Base-by-base conservation (phyloP, 2,888 invertebrate genomes). In the Troides aeacus region DNA sequence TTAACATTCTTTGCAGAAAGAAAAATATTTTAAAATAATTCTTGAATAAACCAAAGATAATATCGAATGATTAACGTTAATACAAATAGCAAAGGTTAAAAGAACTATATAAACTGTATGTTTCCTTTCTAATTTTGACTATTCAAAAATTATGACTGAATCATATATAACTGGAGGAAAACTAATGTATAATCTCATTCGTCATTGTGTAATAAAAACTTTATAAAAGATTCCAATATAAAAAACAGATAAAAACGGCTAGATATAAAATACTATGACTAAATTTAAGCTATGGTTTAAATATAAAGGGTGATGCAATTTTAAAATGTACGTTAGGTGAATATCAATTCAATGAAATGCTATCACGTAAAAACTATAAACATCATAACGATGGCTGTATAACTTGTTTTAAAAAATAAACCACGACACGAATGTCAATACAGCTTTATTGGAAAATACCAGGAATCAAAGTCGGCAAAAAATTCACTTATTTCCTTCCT, bases 341-440 rank as follows among this genome's bases (percentile, higher is more conserved):
- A 70, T 66, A 36, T 58, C 30, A 66, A 66, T 61, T 21, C n/a
- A 57, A 12, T 8, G 23, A 18, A 18, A 59, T 60, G 18, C 63
- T 4, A 23, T 23, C 60, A 70, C 66, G 63, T 66, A 57, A 63
- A 63, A 62, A 63, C 66, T 66, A 66, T 70, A 70, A 70, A 70
- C 59, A 21, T 17, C 46, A 58, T 60, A 66, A 66, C 66, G 58
- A 66, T 63, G 42, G 39, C 12, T 50, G 4, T 17, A n/a, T 53
- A 59, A 42, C 36, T 62, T 57, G 24, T 42, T 60, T 39, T 23
- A 60, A n/a, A 30, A 46, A 66, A 50, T 66, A 36, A 21, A 57
- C 8, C 70, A 58, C 21, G 62, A 12, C 53, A 21, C 39, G 62
- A 66, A 66, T 70, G 62, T 62, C 66, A 70, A 63, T 69, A 17